Evolutionary conservation across 2,888 invertebrate genomes (phyloP).

Genomic region (Macrophya annulata): DNA sequence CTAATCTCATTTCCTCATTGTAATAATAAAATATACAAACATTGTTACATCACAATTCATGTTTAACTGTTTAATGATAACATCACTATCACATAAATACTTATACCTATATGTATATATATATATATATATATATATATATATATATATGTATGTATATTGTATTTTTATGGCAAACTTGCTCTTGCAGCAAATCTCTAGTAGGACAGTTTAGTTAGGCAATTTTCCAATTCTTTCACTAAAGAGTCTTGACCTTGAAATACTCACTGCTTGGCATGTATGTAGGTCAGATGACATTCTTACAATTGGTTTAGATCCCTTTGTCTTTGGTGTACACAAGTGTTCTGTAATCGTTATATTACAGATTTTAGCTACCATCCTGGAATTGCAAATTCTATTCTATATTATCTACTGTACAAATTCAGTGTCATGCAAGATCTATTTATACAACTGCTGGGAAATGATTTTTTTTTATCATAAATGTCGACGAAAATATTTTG

Average conservation of each 20-base stretch:
- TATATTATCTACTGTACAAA: not conserved
- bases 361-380: constrained; percentile 1
- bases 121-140: too few relatives aligned
- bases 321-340: not conserved
- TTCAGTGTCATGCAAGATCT: not conserved
- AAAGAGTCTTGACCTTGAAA: constrained; percentile 42
- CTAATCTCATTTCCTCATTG: constrained; percentile 6
- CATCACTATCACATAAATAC: not conserved
- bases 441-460: not conserved
- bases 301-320: constrained; percentile 28
- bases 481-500: not conserved
- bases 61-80: not conserved
- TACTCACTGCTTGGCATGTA: constrained; percentile 22
- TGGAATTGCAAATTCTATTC: not conserved
- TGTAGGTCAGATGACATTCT: constrained; percentile 44
- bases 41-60: constrained; percentile 2
- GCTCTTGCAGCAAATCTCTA: not conserved
- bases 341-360: not conserved
- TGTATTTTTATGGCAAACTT: not conserved
- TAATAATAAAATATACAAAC: not conserved
- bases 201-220: constrained; percentile 35
- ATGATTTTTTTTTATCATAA: not conserved
- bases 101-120: too few relatives aligned
- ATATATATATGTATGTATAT: too few relatives aligned
- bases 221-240: constrained; percentile 50